Evolutionary conservation across 1,140 invertebrate genomes (phyloP), one percentile per base, ranked within the genome.

Genomic region (Halyomorpha halys): DNA sequence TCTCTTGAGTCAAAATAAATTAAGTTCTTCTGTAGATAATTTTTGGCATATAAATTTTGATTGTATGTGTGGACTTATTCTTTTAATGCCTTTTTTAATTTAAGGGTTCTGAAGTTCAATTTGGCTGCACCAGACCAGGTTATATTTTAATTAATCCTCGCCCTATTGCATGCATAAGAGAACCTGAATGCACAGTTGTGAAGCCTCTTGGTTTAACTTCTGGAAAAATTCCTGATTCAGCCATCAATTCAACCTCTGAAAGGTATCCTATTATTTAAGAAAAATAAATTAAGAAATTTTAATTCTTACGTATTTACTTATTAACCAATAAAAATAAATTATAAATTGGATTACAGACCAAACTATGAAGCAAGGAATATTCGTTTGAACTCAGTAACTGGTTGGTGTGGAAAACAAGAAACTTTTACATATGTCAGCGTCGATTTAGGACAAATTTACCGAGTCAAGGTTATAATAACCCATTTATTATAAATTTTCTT

Each of bases 231-330:
- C 93, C 94, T 0, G 93, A 97, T 73, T 90, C 87, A 14, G 91
- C 92, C n/a, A 96, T 98, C 59, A 95, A 97, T 74, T 93, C 94
- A 6, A 97, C 93, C 0, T 93, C 91, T 5, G 90, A 95, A 77
- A 80, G 81, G 73, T 75, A 62, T 23, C 53, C 11, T 16, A 18
- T 21, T 61, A 0, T 21, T 23, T 56, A 27, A n/a, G n/a, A n/a
- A 6, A 56, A 21, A 23, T 56, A 56, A 25, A 16, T 25, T 5
- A 16, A 1, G 53, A 56, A 23, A 5, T 56, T 49, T 49, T 21
- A 1, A 19, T 4, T 49, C n/a, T 18, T 49, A 19, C 11, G 2
- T 21, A 49, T 18, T 19, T 18, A 1, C 6, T n/a, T 49, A 49
- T 13, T 49, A 3, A 1, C 9, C 19, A 6, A 18, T 13, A 49